Evolutionary conservation across 2,113 vertebrate genomes (phyloP).

Genomic region (Cyphotilapia sp.): DNA sequence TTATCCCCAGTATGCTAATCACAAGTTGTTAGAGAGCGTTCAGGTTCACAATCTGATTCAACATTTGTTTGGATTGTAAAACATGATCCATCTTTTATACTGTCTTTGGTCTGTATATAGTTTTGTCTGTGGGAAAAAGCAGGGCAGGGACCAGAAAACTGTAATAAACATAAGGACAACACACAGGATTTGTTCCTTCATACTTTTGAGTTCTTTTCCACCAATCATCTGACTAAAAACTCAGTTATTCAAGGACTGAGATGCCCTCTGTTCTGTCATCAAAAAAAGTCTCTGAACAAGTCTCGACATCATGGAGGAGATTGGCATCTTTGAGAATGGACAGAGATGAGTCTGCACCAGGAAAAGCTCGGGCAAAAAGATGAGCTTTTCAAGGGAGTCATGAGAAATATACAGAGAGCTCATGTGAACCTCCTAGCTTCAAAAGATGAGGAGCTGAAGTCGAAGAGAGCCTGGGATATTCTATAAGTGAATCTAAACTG

Average conservation of each 20-base stretch:
- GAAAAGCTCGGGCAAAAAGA: background rate
- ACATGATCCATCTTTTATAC: background rate
- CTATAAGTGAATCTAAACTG: background rate
- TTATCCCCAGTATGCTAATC: background rate
- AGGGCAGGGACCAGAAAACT: background rate
- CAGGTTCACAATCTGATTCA: background rate
- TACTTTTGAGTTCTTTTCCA: background rate
- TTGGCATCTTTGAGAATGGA: background rate
- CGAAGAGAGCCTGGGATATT: background rate
- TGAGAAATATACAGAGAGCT: background rate
- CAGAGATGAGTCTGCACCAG: fast-evolving
- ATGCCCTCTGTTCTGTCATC: background rate
- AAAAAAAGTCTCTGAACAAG: background rate
- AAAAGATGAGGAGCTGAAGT: background rate
- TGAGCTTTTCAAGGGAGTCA: background rate
- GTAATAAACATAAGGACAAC: background rate
- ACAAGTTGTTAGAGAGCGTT: fast-evolving
- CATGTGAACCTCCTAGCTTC: background rate
- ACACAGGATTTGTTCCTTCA: background rate
- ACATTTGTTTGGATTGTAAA: background rate
- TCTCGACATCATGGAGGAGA: background rate
- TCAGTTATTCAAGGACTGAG: background rate
- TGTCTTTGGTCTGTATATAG: background rate
- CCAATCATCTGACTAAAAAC: background rate
- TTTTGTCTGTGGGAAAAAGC: background rate